phyloP scores from a whole-genome alignment of 1,140 invertebrate species.

The Coptotermes formosanus region DNA sequence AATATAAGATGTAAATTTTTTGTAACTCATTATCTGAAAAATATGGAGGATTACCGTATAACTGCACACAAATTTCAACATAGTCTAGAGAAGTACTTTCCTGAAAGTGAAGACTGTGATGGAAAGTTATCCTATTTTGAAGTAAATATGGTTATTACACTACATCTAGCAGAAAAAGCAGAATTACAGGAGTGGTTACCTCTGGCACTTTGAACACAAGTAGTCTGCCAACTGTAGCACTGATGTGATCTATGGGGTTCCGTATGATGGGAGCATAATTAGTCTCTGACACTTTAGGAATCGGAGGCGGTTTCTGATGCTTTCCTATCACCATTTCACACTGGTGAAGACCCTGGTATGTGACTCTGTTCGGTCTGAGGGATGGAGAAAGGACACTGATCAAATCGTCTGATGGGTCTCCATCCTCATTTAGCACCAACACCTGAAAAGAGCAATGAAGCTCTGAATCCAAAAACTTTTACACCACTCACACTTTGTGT shows the following conservation, averaged over 20 bases:
- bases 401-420: slow-evolving; percentile 57
- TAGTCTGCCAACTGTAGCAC: slow-evolving; percentile 74
- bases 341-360: slow-evolving; percentile 59
- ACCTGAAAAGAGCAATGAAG: slow-evolving; percentile 47
- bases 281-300: slow-evolving; percentile 54
- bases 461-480: no score
- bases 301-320: slow-evolving; percentile 47
- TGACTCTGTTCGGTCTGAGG: slow-evolving; percentile 61
- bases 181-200: slow-evolving; percentile 48
- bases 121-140: no score
- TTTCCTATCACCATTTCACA: slow-evolving; percentile 51
- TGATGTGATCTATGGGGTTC: slow-evolving; percentile 82
- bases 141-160: no score
- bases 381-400: slow-evolving; percentile 57
- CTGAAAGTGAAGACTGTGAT: no score
- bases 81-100: no score
- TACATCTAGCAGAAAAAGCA: no score
- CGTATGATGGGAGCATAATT: slow-evolving; percentile 73
- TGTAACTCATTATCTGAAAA: no score
- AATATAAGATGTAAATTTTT: no score
- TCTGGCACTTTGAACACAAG: slow-evolving; percentile 76
- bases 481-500: no score
- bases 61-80: no score
- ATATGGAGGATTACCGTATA: no score
- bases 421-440: slow-evolving; percentile 54